phyloP scores from a whole-genome alignment of 2,888 invertebrate genomes.

The Polymixis flavicincta region DNA sequence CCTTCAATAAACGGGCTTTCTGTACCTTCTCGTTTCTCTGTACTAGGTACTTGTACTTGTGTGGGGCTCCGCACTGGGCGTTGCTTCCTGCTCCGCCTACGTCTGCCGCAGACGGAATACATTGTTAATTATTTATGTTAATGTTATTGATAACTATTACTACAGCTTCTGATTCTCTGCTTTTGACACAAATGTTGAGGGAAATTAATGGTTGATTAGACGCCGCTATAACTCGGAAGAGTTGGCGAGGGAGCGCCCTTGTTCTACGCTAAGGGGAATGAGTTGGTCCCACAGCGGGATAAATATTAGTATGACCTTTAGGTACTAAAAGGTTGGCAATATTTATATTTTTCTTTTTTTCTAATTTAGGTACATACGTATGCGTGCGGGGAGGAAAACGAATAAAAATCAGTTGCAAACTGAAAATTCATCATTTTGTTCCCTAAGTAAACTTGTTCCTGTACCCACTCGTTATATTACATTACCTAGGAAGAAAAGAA shows the following conservation, averaged over 20 bases:
- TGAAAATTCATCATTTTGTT: background rate
- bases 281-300: background rate
- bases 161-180: constrained; percentile 53
- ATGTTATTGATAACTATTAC: constrained; percentile 63
- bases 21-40: constrained; percentile 22
- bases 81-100: constrained; percentile 67
- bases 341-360: background rate
- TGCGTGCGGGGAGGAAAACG: background rate
- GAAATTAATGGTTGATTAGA: constrained; percentile 46
- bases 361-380: background rate
- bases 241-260: constrained; percentile 12
- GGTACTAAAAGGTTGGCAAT: background rate
- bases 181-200: constrained; percentile 54
- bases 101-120: constrained; percentile 60
- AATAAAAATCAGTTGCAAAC: no score
- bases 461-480: background rate
- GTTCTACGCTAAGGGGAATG: background rate
- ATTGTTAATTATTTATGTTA: constrained; percentile 69
- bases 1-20: constrained; percentile 18
- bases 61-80: constrained; percentile 49
- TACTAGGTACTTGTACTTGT: constrained; percentile 40
- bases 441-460: background rate
- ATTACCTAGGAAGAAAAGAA: background rate
- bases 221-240: constrained; percentile 5
- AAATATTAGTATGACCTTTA: constrained; percentile 18